Evolutionary conservation across 1,140 invertebrate genomes (phyloP), one percentile per base, ranked within the genome.

Genomic region (Protaetia brevitarsis): DNA sequence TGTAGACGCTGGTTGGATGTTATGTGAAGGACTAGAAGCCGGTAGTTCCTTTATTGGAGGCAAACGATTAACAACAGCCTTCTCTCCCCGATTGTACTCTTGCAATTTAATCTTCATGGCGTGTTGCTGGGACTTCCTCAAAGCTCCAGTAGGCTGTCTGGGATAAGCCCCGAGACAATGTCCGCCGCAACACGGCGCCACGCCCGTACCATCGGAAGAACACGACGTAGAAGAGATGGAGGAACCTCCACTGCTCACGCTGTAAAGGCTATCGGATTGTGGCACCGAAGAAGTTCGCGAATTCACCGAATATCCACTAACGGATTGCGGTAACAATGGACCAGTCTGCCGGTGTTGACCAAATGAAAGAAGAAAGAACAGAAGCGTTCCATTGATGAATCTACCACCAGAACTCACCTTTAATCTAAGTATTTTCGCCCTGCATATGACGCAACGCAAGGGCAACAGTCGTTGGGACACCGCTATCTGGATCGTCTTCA

Each of bases 401-500:
- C n/a, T n/a, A n/a, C n/a, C n/a, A n/a, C n/a, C n/a, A n/a, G n/a
- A n/a, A 58, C n/a, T 70, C 68, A 78, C 77, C 73, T 93, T 91
- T 58, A 95, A 82, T 69, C 92, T 85, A 41, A 95, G 82, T 70
- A 95, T 95, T 79, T 94, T 93, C 64, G 92, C 89, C 68, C 95
- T 84, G 79, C 95, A 98, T 73, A 97, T 94, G 70, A 97, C 95
- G 79, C 95, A 97, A 67, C 94, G 85, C 11, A 97, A 81, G 0
- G 95, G 96, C 72, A 97, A 82, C 67, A 95, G 85, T 65, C 94
- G 85, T 78, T 97, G 94, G 30, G 92, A 92, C 57, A 97, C 94
- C 0, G 95, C 94, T 85, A 95, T 94, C 82, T 97, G 95, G 74
- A 98, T 97, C 65, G 95, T 98, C 82, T 97, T 97, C 59, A 98